Evolutionary conservation across 53 echinoderm and acorn worm genomes (phyloP).

Genomic region (Hippasteria phrygiana): DNA sequence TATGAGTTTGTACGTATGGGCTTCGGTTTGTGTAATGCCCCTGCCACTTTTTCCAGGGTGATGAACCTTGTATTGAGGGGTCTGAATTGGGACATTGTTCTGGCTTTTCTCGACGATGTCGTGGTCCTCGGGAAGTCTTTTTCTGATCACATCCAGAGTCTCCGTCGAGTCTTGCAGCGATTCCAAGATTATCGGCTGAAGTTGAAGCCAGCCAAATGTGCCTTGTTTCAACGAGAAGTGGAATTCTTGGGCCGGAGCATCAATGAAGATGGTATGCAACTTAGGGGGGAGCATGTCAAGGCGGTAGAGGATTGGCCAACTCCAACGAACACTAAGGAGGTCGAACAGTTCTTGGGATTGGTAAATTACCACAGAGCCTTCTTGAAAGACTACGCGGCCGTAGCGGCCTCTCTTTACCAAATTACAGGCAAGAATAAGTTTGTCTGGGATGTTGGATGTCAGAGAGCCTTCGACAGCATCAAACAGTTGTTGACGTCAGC

Average conservation of each 20-base stretch:
- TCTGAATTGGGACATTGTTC: constrained; percentile 66
- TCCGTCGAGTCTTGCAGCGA: constrained; percentile 45
- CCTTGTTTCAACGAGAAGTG: constrained; percentile 37
- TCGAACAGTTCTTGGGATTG: no score
- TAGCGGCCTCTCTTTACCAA: no score
- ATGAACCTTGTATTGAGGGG: constrained; percentile 70
- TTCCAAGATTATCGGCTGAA: constrained; percentile 15
- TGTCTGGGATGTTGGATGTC: constrained; percentile 32
- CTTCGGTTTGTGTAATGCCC: constrained; percentile 72
- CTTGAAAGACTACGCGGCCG: no score
- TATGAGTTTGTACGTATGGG: constrained; percentile 63
- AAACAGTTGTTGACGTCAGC: constrained; percentile 36
- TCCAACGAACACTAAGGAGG: no score
- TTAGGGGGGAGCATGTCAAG: constrained; percentile 12
- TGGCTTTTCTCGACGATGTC: constrained; percentile 72
- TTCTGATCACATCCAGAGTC: constrained; percentile 47
- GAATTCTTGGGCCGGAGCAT: constrained; percentile 24
- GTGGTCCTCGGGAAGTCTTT: constrained; percentile 55
- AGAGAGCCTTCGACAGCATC: constrained; percentile 59
- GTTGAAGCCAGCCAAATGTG: constrained; percentile 55
- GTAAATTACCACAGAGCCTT: no score
- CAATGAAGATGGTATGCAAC: background rate
- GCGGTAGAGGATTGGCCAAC: constrained; percentile 61
- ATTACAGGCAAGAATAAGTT: constrained; percentile 60
- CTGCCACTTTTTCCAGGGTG: constrained; percentile 68